These are phyloP conservation scores for Lasioglossum baleicum DNA, from an alignment of 1,140 invertebrate genomes.

Conservation along the genomic window DNA sequence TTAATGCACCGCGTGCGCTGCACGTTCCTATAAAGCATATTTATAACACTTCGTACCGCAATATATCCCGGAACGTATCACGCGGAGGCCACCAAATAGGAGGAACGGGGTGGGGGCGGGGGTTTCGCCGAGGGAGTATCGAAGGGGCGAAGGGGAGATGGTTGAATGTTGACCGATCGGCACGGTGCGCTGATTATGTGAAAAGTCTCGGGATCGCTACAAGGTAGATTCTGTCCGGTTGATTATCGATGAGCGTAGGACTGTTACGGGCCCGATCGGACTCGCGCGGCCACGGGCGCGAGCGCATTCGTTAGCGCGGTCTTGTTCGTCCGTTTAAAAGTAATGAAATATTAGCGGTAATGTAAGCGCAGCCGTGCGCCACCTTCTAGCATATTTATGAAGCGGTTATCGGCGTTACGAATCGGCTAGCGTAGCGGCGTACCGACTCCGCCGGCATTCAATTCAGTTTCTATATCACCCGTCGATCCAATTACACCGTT, in stretches of 20 bases:
- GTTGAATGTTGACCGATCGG: constrained; percentile 30
- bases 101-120: background rate
- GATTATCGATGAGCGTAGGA: constrained; percentile 44
- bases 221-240: constrained; percentile 34
- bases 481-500: constrained; percentile 49
- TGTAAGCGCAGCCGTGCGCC: constrained; percentile 23
- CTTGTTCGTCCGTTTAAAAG: constrained; percentile 51
- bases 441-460: constrained; percentile 6
- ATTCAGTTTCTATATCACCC: constrained; percentile 41
- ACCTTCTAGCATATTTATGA: constrained; percentile 57
- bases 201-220: constrained; percentile 40
- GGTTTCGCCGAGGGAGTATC: background rate
- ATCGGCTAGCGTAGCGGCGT: constrained; percentile 29
- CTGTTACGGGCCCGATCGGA: background rate
- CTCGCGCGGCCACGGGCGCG: background rate
- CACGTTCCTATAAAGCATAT: constrained; percentile 73
- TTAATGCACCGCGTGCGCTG: constrained; percentile 74
- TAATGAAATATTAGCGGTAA: constrained; percentile 57
- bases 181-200: constrained; percentile 41
- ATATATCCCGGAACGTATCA: constrained; percentile 62
- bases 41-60: constrained; percentile 72
- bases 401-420: constrained; percentile 58
- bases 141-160: background rate
- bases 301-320: constrained; percentile 35
- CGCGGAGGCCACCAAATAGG: constrained; percentile 17